phyloP scores from a whole-genome alignment of 64 coral and sea anemone genomes.

The Porites australiensis region DNA sequence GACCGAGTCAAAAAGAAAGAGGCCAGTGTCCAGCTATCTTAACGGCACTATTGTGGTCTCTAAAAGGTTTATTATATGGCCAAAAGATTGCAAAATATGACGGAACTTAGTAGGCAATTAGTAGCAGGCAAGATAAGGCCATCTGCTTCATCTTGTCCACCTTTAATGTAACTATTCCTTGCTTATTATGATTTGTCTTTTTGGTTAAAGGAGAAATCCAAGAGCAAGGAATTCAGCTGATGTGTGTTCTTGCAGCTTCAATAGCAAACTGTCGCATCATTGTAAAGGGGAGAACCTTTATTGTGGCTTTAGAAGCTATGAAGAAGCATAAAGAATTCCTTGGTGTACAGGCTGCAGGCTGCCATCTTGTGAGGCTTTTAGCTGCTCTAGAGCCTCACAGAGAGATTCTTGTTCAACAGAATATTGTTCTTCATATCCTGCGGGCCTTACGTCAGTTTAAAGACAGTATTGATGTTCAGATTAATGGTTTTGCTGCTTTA shows the following conservation, averaged over 20 bases:
- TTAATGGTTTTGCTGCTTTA: conserved; percentile 40
- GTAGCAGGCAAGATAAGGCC: no score
- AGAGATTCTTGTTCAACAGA: conserved; percentile 59
- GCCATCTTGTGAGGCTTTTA: conserved; percentile 55
- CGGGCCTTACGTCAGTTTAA: conserved; percentile 30
- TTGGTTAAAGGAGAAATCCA: conserved; percentile 71
- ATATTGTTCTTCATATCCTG: conserved; percentile 38
- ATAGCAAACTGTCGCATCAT: conserved; percentile 30
- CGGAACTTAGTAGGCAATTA: no score
- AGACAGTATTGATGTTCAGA: conserved; percentile 36
- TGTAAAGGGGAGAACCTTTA: conserved; percentile 43
- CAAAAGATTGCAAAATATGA: no score
- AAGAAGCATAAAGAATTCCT: conserved; percentile 42
- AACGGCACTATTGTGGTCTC: no score
- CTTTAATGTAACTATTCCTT: background rate
- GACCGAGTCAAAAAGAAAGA: no score
- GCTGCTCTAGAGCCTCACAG: conserved; percentile 40
- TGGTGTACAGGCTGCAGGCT: conserved; percentile 65
- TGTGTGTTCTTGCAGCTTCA: conserved; percentile 63
- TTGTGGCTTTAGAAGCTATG: conserved; percentile 71
- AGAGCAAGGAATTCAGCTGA: conserved; percentile 51
- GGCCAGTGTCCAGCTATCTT: no score
- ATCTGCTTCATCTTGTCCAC: background rate
- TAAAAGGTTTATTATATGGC: no score
- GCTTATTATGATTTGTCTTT: background rate